These are phyloP conservation scores for Eumacrocentrus americanus DNA, from an alignment of 2,888 invertebrate genomes.

Conservation along the genomic window DNA sequence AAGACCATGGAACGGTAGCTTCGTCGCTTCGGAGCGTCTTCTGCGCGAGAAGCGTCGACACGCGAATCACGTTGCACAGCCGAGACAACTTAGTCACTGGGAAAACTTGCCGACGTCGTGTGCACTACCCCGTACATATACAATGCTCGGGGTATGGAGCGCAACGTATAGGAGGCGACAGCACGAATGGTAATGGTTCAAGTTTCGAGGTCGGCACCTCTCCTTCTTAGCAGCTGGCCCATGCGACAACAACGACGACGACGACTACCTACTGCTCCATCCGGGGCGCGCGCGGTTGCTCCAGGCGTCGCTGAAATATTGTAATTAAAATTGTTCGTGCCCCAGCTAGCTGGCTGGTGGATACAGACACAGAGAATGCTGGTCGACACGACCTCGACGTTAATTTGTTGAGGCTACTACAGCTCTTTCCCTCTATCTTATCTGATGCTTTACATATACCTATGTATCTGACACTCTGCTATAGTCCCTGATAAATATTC, in stretches of 20 bases:
- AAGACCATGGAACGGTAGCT: not conserved
- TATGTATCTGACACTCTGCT: not conserved
- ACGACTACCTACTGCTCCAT: not conserved
- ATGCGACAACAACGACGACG: no score
- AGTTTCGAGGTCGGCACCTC: conserved; percentile 38
- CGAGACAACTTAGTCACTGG: conserved; percentile 20
- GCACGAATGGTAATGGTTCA: conserved; percentile 35
- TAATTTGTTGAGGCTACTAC: conserved; percentile 22
- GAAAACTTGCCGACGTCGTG: conserved; percentile 22
- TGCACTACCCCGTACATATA: conserved; percentile 18
- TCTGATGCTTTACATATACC: not conserved
- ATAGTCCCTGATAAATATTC: conserved; percentile 37
- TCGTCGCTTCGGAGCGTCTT: conserved; percentile 4
- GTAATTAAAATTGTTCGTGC: conserved; percentile 42
- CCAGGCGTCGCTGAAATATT: conserved; percentile 38
- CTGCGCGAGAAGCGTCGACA: conserved; percentile 29
- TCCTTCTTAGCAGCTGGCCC: conserved; percentile 21
- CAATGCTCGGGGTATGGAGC: no score
- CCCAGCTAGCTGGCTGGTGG: not conserved
- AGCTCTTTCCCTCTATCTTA: not conserved
- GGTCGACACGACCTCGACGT: conserved; percentile 18
- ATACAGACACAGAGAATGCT: not conserved
- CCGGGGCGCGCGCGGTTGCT: conserved; percentile 14
- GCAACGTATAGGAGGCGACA: conserved; percentile 13
- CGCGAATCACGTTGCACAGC: conserved; percentile 34